Conservation (phyloP, 2,888 invertebrate genomes). For the Lagria hirta region DNA sequence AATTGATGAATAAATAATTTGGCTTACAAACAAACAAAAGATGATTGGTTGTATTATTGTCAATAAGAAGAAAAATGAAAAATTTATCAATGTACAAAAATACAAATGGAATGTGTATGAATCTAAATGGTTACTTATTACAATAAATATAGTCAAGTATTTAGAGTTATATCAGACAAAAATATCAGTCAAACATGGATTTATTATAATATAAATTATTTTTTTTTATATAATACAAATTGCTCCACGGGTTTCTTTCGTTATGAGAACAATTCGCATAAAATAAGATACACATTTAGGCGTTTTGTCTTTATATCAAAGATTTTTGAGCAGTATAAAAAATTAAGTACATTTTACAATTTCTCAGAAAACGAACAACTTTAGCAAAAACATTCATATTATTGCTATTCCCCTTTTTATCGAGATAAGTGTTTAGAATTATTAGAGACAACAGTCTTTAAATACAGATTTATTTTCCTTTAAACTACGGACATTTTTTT, state of each 20-base stretch:
- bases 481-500: conserved; percentile 44
- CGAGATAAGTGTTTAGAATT: conserved; percentile 41
- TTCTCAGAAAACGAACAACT: conserved; percentile 19
- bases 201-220: too few species aligned
- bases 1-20: conserved; percentile 27
- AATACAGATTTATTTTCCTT: conserved; percentile 37
- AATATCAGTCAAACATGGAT: conserved; percentile 26
- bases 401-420: conserved; percentile 48
- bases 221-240: too few species aligned
- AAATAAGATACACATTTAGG: too few species aligned
- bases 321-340: conserved; percentile 48
- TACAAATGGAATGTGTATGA: conserved; percentile 27
- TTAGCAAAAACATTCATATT: conserved; percentile 43
- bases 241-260: too few species aligned
- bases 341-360: conserved; percentile 43
- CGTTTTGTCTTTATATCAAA: conserved; percentile 40
- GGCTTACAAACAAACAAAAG: conserved; percentile 1
- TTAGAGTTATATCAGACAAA: conserved; percentile 9
- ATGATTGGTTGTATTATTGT: conserved; percentile 11
- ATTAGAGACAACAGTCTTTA: conserved; percentile 45
- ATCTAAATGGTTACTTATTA: conserved; percentile 25
- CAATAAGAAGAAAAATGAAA: conserved; percentile 20
- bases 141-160: conserved; percentile 26
- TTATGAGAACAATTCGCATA: too few species aligned
- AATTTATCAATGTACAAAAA: conserved; percentile 22